These are phyloP conservation scores for Zosterops japonicus DNA, from an alignment of 2,113 vertebrate genomes.

Conservation along the genomic window DNA sequence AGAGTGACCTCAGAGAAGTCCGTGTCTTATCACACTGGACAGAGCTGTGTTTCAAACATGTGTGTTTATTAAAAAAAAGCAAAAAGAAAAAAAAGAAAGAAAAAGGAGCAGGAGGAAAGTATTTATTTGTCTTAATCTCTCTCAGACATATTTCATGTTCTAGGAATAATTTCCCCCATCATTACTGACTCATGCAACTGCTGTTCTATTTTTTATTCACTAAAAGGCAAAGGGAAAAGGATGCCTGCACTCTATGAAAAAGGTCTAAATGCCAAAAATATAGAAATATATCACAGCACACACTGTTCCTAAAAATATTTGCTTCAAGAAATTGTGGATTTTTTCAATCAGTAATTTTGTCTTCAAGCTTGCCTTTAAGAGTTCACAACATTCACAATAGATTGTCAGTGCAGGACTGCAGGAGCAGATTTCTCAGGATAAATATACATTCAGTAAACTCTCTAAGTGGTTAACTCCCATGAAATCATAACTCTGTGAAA, in stretches of 20 bases:
- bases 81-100: neutral
- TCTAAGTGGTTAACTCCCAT: neutral
- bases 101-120: neutral
- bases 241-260: neutral
- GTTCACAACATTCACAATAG: neutral
- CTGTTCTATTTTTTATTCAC: neutral
- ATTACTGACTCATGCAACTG: neutral
- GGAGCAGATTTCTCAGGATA: neutral
- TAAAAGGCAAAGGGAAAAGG: slow-evolving; percentile 2
- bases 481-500: neutral
- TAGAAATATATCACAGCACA: neutral
- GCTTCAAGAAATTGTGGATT: neutral
- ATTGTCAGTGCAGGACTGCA: neutral
- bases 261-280: slow-evolving; percentile 19
- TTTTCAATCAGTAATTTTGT: neutral
- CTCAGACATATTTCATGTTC: slow-evolving; percentile 7
- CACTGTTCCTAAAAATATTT: neutral
- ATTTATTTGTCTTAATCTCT: slow-evolving; percentile 67
- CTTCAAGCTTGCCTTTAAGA: neutral
- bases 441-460: neutral
- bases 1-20: slow-evolving; percentile 25
- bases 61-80: slow-evolving; percentile 4
- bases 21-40: slow-evolving; percentile 14
- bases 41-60: slow-evolving; percentile 39
- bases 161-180: neutral